Evolutionary conservation across 2,888 invertebrate genomes (phyloP).

Genomic region (Euclidia mi): DNA sequence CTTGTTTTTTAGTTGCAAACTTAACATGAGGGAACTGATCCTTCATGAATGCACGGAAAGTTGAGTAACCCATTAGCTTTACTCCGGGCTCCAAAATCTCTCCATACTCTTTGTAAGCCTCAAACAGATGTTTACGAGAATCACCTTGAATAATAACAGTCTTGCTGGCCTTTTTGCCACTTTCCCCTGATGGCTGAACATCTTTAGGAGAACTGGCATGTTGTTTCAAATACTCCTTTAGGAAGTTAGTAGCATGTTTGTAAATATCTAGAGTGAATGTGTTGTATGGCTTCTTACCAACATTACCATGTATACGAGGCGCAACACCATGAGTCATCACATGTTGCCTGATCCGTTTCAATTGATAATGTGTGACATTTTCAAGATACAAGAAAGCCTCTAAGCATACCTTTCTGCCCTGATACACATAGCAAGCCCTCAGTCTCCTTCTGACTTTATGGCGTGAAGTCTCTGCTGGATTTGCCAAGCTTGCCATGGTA

Average conservation of each 20-base stretch:
- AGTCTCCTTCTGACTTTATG: conserved; percentile 93
- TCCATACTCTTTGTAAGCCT: conserved; percentile 93
- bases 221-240: conserved; percentile 93
- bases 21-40: conserved; percentile 95
- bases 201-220: conserved; percentile 90
- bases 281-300: conserved; percentile 95
- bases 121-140: conserved; percentile 92
- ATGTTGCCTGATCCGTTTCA: conserved; percentile 94
- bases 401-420: conserved; percentile 93
- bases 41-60: conserved; percentile 95
- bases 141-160: conserved; percentile 88
- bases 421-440: conserved; percentile 94
- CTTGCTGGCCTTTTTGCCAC: conserved; percentile 86
- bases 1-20: conserved; percentile 91
- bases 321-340: conserved; percentile 95
- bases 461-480: conserved; percentile 92
- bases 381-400: conserved; percentile 95
- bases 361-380: conserved; percentile 94
- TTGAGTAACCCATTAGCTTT: conserved; percentile 95
- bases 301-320: conserved; percentile 94
- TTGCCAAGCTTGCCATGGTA: conserved; percentile 94
- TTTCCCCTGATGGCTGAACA: conserved; percentile 81
- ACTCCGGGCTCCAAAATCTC: conserved; percentile 92
- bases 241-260: conserved; percentile 93
- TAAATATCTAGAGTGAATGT: conserved; percentile 95